phyloP scores from a whole-genome alignment of 2,113 vertebrate species.

The Xyliphius kryptos region DNA sequence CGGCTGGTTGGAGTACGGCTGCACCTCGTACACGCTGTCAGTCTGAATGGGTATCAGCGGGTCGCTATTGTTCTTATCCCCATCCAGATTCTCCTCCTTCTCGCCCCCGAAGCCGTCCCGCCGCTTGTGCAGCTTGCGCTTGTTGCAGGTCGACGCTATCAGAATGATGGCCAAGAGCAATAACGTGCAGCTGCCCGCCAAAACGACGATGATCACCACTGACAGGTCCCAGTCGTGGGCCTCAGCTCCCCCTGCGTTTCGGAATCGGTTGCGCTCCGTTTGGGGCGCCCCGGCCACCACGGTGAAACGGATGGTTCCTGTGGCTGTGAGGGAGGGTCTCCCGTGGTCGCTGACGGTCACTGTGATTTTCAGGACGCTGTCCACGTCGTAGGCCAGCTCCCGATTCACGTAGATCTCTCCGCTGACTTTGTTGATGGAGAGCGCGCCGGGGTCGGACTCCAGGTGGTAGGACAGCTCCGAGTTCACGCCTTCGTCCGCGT shows the following conservation, averaged over 20 bases:
- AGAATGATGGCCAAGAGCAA: conserved; percentile 92
- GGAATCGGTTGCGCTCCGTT: conserved; percentile 64
- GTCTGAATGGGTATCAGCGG: conserved; percentile 62
- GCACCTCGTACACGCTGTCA: conserved; percentile 72
- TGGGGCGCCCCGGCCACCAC: conserved; percentile 72
- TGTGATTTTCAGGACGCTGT: conserved; percentile 72
- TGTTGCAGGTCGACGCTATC: conserved; percentile 91
- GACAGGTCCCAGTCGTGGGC: conserved; percentile 83
- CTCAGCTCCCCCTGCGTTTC: conserved; percentile 47
- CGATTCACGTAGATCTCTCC: conserved; percentile 83
- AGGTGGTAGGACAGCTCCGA: conserved; percentile 77
- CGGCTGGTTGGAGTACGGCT: conserved; percentile 77
- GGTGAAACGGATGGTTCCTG: conserved; percentile 76
- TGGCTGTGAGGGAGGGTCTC: conserved; percentile 75
- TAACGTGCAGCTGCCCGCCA: conserved; percentile 92
- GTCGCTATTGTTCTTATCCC: conserved; percentile 65
- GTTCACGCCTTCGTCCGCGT: conserved; percentile 84
- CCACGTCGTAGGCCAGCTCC: conserved; percentile 76
- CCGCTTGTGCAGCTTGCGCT: conserved; percentile 72
- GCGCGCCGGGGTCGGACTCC: conserved; percentile 64
- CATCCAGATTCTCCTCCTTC: conserved; percentile 67
- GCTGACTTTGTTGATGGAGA: conserved; percentile 76
- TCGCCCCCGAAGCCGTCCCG: conserved; percentile 60
- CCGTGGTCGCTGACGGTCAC: conserved; percentile 83
- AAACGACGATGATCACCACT: conserved; percentile 85